Conservation (phyloP, 2,797 vertebrate species). For the Masticophis lateralis region DNA sequence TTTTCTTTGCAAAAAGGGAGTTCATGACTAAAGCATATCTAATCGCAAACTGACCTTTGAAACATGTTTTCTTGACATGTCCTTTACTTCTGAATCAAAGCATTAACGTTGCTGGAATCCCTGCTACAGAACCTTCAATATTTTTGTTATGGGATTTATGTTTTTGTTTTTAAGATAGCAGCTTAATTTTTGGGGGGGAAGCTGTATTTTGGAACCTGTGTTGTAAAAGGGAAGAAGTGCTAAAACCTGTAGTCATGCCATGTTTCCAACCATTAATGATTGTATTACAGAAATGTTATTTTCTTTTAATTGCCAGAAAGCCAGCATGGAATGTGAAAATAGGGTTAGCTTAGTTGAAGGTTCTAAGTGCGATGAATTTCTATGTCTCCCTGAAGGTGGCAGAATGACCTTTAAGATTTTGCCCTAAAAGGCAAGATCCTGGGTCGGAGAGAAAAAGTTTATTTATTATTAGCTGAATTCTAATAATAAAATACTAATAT, state of each 20-base stretch:
- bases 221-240: background rate
- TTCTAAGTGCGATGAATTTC: background rate
- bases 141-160: background rate
- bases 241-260: background rate
- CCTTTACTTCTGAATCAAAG: constrained; percentile 28
- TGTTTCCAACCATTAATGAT: no score
- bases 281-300: background rate
- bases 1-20: constrained; percentile 17
- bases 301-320: background rate
- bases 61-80: constrained; percentile 21
- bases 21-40: constrained; percentile 13
- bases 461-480: background rate
- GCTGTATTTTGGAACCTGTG: background rate
- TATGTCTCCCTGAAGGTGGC: background rate
- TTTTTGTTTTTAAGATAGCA: background rate
- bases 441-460: background rate
- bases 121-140: background rate
- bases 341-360: background rate
- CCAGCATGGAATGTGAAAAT: background rate
- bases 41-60: constrained; percentile 55
- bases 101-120: constrained; percentile 11
- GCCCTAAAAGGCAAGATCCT: background rate
- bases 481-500: background rate
- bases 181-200: constrained; percentile 20
- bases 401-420: background rate